Evolutionary conservation across 2,113 vertebrate species (phyloP).

Genomic region (Indicator maculatus): DNA sequence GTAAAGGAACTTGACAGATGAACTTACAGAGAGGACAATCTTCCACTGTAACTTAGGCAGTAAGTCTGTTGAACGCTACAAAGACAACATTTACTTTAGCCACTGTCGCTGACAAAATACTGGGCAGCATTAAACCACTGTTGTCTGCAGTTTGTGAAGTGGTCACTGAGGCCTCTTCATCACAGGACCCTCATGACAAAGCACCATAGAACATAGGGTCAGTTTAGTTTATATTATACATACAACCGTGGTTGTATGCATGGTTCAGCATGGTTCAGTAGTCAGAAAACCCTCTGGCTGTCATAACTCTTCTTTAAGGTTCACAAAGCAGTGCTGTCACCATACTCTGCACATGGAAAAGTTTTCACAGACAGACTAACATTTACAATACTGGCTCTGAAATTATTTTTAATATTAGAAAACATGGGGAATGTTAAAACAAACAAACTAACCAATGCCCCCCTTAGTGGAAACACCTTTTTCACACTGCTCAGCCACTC

Average conservation of each 20-base stretch:
- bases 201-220: neutral
- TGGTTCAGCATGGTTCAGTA: neutral
- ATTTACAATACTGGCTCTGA: neutral
- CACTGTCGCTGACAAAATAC: rapidly evolving
- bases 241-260: neutral
- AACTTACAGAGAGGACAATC: neutral
- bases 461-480: neutral
- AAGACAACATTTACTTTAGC: neutral
- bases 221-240: neutral
- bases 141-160: neutral
- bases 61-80: neutral
- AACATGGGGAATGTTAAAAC: neutral
- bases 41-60: neutral
- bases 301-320: neutral
- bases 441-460: neutral
- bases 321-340: neutral
- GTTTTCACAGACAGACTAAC: neutral
- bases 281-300: neutral
- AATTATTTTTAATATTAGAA: neutral
- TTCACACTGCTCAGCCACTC: neutral
- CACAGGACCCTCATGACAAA: neutral
- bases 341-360: neutral
- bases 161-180: neutral
- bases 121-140: neutral
- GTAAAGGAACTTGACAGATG: neutral